These are phyloP conservation scores for Dipodomys ordii DNA, from an alignment of 2,113 vertebrate genomes.

Conservation along the genomic window DNA sequence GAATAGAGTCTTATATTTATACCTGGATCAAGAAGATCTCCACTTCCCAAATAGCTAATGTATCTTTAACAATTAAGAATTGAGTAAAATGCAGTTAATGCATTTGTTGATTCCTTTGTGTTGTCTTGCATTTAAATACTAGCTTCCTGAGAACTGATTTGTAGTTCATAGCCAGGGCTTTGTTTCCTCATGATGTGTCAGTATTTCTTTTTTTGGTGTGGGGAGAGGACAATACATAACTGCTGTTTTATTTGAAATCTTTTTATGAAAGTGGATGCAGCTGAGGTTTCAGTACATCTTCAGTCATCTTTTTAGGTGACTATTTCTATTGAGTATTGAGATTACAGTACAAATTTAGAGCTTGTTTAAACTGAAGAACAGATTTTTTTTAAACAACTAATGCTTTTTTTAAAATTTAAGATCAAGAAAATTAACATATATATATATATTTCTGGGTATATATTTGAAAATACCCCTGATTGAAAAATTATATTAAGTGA, in stretches of 20 bases:
- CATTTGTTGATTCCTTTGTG: neutral
- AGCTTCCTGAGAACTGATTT: neutral
- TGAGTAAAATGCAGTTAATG: neutral
- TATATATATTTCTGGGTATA: neutral
- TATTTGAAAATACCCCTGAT: neutral
- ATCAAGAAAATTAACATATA: constrained; percentile 16
- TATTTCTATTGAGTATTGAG: neutral
- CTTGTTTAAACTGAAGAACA: neutral
- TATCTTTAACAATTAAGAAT: constrained; percentile 11
- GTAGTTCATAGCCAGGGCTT: constrained; percentile 6
- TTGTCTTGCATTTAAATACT: constrained; percentile 20
- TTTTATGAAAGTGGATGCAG: neutral
- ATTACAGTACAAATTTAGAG: neutral
- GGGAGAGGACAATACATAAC: neutral
- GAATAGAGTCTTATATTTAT: neutral
- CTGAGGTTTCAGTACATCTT: neutral
- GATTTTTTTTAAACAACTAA: neutral
- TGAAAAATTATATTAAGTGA: too few relatives aligned
- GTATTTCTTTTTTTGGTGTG: neutral
- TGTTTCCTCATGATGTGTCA: neutral
- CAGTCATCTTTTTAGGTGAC: neutral
- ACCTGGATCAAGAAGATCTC: too few relatives aligned
- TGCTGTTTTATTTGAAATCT: constrained; percentile 20
- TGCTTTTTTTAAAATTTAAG: neutral
- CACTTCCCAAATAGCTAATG: too few relatives aligned